Base-by-base conservation (phyloP, 64 coral and sea anemone species). In the Montipora foliosa region DNA sequence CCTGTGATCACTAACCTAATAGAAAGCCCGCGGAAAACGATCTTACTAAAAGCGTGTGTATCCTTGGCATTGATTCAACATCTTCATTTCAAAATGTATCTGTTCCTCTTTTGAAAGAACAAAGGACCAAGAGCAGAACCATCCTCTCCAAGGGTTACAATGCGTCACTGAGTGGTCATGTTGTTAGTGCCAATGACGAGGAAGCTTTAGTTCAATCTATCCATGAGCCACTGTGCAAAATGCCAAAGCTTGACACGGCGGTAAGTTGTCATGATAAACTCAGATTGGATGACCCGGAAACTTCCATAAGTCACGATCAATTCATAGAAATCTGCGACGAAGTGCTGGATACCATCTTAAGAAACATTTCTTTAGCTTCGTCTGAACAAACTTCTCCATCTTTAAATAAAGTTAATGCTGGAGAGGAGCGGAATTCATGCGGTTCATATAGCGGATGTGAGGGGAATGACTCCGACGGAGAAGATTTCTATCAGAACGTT, bases 11-110 rank as follows among this genome's bases (percentile, higher is more conserved):
- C n/a, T 5, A 29, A 29, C 15, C 7, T 29, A n/a, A 22, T 6
- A 74, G n/a, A 6, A 0, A 70, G 67, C 67, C 67, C 0, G 66
- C 2, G 66, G 66, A 4, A 68, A 68, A 68, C 2, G 66, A 68
- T 68, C 66, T 68, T 68, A 68, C 66, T 17, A 68, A 68, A 68
- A 68, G 8, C 66, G 19, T 22, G n/a, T 74, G 21, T n/a, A 25
- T 29, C n/a, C 4, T 2, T 22, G 21, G 21, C 19, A n/a, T 74
- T 22, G 15, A 74, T 74, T 74, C 70, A 22, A 74, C 5, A 4
- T 24, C 70, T 25, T 74, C n/a, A n/a, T 74, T 74, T 29, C 70
- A 74, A 74, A 9, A 74, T 74, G 70, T 74, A 74, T 22, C 70
- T 74, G 70, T 29, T 74, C 19, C 70, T 22, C 21, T 22, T 74